Base-by-base conservation (phyloP, 2,888 invertebrate species). In the Harpagoxenus sublaevis region DNA sequence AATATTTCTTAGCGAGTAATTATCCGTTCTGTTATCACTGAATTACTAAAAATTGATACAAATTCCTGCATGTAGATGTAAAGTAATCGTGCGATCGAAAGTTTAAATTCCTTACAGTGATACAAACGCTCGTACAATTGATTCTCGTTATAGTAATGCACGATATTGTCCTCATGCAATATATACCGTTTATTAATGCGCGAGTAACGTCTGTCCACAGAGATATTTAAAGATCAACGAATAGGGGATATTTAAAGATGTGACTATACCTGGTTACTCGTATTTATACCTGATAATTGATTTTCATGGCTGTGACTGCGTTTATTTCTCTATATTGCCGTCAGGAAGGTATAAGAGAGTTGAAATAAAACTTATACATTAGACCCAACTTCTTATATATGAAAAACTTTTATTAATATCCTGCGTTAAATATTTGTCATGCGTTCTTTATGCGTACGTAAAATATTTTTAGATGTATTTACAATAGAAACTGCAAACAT, bases 331-430 rank as follows among this genome's bases (percentile, higher is more conserved):
- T 60, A 48, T 18, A 60, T 60, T 60, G 18, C 1, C 28, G n/a
- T 45, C 35, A 45, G 23, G 12, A 71, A 60, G 48, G 23, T 60
- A 51, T 6, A 45, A 42, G 2, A 48, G n/a, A 42, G 9, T 15
- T 35, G 8, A 23, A 84, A 84, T 79, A 70, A 68, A 31, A 65
- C 9, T 75, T 15, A 9, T n/a, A 70, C 15, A 18, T 9, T 23
- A 31, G 42, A 18, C 15, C 6, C 23, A 57, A 65, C 12, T 63
- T 70, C 6, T 70, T 39, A 70, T 88, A 70, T 88, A 88, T 77
- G 68, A 87, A 89, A 89, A 87, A 89, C 73, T 87, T 89, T 89
- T 89, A 88, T 89, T 89, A 87, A 82, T 74, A 87, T 84, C 35
- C 62, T 81, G 66, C 45, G 31, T 82, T 63, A 57, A 60, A 63